These are phyloP conservation scores for Leptarthrus brevirostris DNA, from an alignment of 2,888 invertebrate genomes.

Conservation along the genomic window DNA sequence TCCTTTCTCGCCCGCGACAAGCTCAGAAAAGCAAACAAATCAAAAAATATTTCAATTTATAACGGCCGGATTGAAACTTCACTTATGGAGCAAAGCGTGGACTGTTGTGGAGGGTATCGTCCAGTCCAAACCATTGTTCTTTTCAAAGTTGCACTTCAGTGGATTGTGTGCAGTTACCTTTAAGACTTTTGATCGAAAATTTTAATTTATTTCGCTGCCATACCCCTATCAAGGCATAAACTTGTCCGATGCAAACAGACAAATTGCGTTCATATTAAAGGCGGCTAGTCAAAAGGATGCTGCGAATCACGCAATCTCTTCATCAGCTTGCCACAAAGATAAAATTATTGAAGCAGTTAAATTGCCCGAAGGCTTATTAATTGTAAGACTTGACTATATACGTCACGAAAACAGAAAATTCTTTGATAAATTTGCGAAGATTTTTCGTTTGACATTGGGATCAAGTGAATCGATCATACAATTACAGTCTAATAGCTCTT, in stretches of 20 bases:
- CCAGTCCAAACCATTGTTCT: background rate
- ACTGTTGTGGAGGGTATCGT: background rate
- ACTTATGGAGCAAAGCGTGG: background rate
- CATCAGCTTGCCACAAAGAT: slow-evolving; percentile 37
- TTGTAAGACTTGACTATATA: slow-evolving; percentile 9
- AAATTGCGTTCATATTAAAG: slow-evolving; percentile 18
- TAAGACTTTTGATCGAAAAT: slow-evolving; percentile 26
- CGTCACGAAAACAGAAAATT: background rate
- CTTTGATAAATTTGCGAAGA: background rate
- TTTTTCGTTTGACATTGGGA: background rate
- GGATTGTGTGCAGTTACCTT: background rate
- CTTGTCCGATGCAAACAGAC: slow-evolving; percentile 11
- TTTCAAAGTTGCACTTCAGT: background rate
- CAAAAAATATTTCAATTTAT: background rate
- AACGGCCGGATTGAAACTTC: background rate
- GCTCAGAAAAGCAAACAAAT: background rate
- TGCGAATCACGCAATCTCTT: slow-evolving; percentile 43
- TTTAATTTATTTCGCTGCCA: slow-evolving; percentile 39
- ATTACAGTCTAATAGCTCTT: too few relatives aligned
- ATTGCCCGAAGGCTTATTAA: slow-evolving; percentile 20
- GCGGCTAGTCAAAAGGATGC: slow-evolving; percentile 38
- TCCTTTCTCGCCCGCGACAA: background rate
- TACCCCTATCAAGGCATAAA: slow-evolving; percentile 16
- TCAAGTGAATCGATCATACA: too few relatives aligned
- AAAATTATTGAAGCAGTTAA: slow-evolving; percentile 36